A percentile compares a stretch with the other conserved stretches of the same genome.
These are phyloP conservation scores for Ceratina calcarata DNA, from an alignment of 1,140 invertebrate species.

Conservation along the genomic window DNA sequence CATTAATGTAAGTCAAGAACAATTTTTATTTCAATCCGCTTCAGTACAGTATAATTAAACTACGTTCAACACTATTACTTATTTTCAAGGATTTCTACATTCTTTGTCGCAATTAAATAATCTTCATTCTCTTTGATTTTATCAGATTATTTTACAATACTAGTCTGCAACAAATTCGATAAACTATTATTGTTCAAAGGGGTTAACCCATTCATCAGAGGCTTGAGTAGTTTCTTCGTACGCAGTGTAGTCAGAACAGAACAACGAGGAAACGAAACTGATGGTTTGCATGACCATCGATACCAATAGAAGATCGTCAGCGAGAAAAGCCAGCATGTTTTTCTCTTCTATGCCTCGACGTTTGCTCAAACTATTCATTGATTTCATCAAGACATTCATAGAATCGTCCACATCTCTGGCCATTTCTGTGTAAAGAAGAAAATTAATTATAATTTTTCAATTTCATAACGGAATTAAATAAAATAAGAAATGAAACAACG, in stretches of 20 bases:
- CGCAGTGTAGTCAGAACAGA: conserved; percentile 35
- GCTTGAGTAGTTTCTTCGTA: neutral
- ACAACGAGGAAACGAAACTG: conserved; percentile 55
- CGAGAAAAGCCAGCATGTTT: conserved; percentile 50
- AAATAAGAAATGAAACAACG: neutral
- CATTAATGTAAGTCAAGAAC: neutral
- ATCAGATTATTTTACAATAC: too few relatives aligned
- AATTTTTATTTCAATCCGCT: conserved; percentile 2
- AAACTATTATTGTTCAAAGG: neutral
- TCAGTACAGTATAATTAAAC: neutral
- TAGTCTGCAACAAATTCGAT: too few relatives aligned
- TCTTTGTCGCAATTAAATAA: neutral
- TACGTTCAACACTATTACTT: neutral
- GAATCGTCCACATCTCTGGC: conserved; percentile 29
- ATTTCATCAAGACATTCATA: conserved; percentile 48
- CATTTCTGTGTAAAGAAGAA: conserved; percentile 33
- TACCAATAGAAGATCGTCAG: conserved; percentile 65
- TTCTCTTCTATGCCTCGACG: conserved; percentile 3
- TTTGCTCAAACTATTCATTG: conserved; percentile 53
- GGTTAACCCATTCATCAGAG: too few relatives aligned
- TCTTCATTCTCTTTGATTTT: too few relatives aligned
- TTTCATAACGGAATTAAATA: neutral
- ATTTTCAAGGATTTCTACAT: neutral
- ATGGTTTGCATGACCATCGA: conserved; percentile 65
- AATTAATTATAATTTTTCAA: neutral